Percentiles rank a stretch among this genome's conserved stretches.
Conservation (phyloP, 2,888 invertebrate genomes). For the Hylaea fasciaria region DNA sequence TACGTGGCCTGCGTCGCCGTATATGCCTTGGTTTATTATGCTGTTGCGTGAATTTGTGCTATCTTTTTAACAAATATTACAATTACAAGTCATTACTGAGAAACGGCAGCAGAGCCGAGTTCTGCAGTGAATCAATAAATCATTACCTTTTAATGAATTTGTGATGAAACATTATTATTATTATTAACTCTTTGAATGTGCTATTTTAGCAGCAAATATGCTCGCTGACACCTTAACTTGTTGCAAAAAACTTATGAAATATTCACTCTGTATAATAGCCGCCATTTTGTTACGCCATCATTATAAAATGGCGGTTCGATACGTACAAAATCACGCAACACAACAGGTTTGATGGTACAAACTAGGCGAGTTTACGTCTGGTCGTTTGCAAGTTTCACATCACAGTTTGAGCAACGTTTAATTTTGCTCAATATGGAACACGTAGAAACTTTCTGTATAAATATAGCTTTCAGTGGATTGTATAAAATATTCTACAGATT, state of each 20-base stretch:
- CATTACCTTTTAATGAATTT: too few relatives aligned
- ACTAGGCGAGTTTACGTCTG: conserved; percentile 54
- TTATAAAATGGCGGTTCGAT: conserved; percentile 36
- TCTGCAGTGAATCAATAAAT: too few relatives aligned
- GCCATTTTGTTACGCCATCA: conserved; percentile 25
- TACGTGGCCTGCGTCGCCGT: too few relatives aligned
- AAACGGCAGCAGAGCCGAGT: too few relatives aligned
- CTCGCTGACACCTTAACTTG: background rate
- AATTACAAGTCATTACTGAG: too few relatives aligned
- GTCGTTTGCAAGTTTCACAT: conserved; percentile 39
- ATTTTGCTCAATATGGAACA: conserved; percentile 17
- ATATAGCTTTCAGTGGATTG: background rate
- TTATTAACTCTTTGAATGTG: too few relatives aligned
- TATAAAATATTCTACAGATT: background rate
- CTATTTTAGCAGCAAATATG: background rate
- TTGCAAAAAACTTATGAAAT: background rate
- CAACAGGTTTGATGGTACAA: conserved; percentile 62
- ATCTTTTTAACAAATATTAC: background rate
- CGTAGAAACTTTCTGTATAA: background rate
- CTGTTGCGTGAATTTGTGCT: conserved; percentile 45
- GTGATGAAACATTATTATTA: too few relatives aligned
- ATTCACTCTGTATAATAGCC: background rate
- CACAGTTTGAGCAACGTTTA: background rate
- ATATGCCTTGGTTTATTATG: conserved; percentile 31
- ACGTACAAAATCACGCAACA: conserved; percentile 45